These are phyloP conservation scores for Tortrix viridana DNA, from an alignment of 2,888 invertebrate genomes.

Conservation along the genomic window DNA sequence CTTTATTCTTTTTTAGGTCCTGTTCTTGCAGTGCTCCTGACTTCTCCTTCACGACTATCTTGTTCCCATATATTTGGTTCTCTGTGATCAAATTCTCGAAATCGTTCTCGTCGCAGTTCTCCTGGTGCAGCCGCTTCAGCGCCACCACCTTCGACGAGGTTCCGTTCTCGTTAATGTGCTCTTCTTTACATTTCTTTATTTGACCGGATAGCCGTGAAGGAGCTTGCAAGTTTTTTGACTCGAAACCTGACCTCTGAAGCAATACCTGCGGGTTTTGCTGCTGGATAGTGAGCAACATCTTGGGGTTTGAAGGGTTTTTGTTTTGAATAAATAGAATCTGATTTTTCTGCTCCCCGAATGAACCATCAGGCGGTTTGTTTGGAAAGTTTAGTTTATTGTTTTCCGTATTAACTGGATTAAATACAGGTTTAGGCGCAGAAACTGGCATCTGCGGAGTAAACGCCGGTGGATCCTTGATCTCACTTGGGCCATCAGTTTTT, in stretches of 20 bases:
- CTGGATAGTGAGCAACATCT: slow-evolving; percentile 73
- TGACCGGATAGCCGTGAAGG: slow-evolving; percentile 76
- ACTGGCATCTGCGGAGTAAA: slow-evolving; percentile 43
- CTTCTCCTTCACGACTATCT: slow-evolving; percentile 84
- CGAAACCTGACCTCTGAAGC: slow-evolving; percentile 67
- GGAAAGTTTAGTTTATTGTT: slow-evolving; percentile 56
- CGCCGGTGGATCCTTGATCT: slow-evolving; percentile 50
- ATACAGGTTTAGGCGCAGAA: slow-evolving; percentile 50
- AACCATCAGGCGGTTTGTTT: slow-evolving; percentile 62
- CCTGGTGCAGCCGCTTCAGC: slow-evolving; percentile 76
- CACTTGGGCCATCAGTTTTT: slow-evolving; percentile 52
- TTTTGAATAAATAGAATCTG: slow-evolving; percentile 74
- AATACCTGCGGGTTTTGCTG: slow-evolving; percentile 71
- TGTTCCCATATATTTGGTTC: slow-evolving; percentile 83
- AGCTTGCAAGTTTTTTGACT: slow-evolving; percentile 79
- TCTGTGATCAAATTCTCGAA: slow-evolving; percentile 83
- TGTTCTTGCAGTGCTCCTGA: slow-evolving; percentile 71
- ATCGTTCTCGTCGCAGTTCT: slow-evolving; percentile 79
- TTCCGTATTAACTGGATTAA: slow-evolving; percentile 63
- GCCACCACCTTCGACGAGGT: slow-evolving; percentile 76
- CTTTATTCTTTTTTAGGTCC: slow-evolving; percentile 64
- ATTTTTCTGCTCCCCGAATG: slow-evolving; percentile 67
- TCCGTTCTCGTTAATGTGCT: slow-evolving; percentile 58
- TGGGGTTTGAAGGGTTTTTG: slow-evolving; percentile 63
- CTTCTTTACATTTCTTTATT: slow-evolving; percentile 74